Conservation (phyloP, 2,888 invertebrate genomes). For the Nowickia ferox region DNA sequence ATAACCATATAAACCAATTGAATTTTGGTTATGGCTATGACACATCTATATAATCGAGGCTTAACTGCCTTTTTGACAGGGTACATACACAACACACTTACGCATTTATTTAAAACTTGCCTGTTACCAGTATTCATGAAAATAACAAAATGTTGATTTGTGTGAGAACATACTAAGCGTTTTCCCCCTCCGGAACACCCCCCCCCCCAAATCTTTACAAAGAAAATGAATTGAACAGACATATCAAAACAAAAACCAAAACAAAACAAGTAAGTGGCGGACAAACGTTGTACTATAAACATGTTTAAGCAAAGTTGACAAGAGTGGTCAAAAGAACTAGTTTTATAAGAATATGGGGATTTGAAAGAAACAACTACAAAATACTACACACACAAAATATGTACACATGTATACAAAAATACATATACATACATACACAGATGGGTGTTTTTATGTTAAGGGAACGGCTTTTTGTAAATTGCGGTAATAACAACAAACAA, state of each 20-base stretch:
- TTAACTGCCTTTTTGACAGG: too few species aligned
- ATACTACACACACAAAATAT: background rate
- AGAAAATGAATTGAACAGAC: conserved; percentile 50
- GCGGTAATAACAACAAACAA: conserved; percentile 42
- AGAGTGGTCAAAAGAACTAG: conserved; percentile 78
- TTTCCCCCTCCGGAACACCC: background rate
- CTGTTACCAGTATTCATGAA: background rate
- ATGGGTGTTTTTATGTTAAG: conserved; percentile 8
- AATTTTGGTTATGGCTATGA: too few species aligned
- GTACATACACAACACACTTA: too few species aligned
- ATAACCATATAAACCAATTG: too few species aligned
- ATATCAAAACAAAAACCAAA: conserved; percentile 43
- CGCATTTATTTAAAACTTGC: background rate
- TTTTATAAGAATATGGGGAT: conserved; percentile 68
- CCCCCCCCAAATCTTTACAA: background rate
- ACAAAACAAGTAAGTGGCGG: conserved; percentile 38
- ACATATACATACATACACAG: conserved; percentile 14
- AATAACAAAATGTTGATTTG: conserved; percentile 46
- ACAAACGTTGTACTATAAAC: conserved; percentile 8
- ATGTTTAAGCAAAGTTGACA: conserved; percentile 74
- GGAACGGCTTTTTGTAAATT: conserved; percentile 54
- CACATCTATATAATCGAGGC: too few species aligned
- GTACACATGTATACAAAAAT: too few species aligned
- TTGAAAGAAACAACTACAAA: conserved; percentile 35
- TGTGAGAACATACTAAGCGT: conserved; percentile 16